Evolutionary conservation across 2,797 vertebrate genomes (phyloP).

Genomic region (Gymnothorax javanicus): DNA sequence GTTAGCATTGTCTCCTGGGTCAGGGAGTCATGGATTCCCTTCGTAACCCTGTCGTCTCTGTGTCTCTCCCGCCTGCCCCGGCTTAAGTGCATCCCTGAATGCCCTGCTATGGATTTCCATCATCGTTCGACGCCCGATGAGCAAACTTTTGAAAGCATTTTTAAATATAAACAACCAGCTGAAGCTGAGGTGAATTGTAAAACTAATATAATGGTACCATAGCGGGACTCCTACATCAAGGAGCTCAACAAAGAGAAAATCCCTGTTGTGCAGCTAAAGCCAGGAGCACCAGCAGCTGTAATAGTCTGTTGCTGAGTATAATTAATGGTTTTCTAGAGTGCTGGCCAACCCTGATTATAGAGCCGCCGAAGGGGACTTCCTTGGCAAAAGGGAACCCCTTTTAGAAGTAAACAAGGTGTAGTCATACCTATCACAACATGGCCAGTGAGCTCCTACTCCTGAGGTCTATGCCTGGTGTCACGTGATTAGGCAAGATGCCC

Average conservation of each 20-base stretch:
- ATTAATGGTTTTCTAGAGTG: neutral
- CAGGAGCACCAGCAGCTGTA: neutral
- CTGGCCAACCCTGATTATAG: neutral
- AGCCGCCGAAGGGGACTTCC: neutral
- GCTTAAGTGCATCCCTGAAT: neutral
- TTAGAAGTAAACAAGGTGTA: neutral
- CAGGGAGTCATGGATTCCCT: neutral
- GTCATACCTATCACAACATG: neutral
- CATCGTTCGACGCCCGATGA: too few relatives aligned
- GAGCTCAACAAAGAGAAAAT: neutral
- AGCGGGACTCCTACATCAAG: neutral
- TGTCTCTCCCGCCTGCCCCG: neutral
- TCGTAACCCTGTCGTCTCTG: conserved; percentile 43
- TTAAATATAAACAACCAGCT: neutral
- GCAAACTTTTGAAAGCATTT: too few relatives aligned
- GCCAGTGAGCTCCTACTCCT: neutral
- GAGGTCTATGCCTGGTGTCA: neutral
- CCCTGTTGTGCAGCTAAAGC: neutral
- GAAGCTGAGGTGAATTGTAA: neutral
- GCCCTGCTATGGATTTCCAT: neutral
- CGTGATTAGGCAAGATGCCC: neutral
- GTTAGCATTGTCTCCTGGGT: neutral
- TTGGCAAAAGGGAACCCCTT: neutral
- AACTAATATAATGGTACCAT: neutral
- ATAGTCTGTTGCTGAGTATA: neutral